These are phyloP conservation scores for Gasteruption jaculator DNA, from an alignment of 2,888 invertebrate genomes.

Conservation along the genomic window DNA sequence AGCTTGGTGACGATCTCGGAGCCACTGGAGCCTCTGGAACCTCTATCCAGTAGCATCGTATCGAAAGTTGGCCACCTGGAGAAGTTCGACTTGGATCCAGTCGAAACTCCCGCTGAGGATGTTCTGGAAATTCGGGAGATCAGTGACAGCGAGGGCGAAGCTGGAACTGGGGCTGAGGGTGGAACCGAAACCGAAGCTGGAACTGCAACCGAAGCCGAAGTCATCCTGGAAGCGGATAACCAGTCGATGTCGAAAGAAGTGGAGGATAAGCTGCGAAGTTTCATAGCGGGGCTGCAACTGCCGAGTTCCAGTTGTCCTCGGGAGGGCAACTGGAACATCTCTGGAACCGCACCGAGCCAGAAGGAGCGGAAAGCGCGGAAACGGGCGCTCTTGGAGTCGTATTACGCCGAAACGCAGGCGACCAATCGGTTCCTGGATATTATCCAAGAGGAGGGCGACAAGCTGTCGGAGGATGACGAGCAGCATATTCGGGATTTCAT, in stretches of 20 bases:
- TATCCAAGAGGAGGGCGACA: conserved; percentile 72
- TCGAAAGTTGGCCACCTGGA: conserved; percentile 29
- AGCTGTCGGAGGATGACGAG: conserved; percentile 58
- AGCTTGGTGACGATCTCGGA: conserved; percentile 37
- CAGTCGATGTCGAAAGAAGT: conserved; percentile 37
- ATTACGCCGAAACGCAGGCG: conserved; percentile 58
- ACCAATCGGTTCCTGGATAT: conserved; percentile 70
- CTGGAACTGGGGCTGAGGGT: conserved; percentile 26
- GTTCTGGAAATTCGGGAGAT: conserved; percentile 42
- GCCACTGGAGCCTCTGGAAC: conserved; percentile 33
- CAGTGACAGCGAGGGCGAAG: conserved; percentile 39
- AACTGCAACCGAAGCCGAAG: conserved; percentile 6
- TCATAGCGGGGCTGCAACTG: conserved; percentile 40
- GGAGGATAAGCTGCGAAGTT: conserved; percentile 40
- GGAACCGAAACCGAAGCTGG: too few relatives aligned
- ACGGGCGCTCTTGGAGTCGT: conserved; percentile 56
- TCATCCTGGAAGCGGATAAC: conserved; percentile 18
- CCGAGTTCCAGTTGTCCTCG: conserved; percentile 27
- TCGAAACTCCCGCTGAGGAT: conserved; percentile 20
- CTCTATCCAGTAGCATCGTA: conserved; percentile 26
- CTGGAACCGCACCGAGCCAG: conserved; percentile 26
- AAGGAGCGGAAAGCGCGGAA: conserved; percentile 55
- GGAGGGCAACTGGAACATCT: conserved; percentile 22
- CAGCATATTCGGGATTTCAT: conserved; percentile 53
- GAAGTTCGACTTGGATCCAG: conserved; percentile 9